Evolutionary conservation across 2,888 invertebrate genomes (phyloP).

Genomic region (Dysmachus trigonus): DNA sequence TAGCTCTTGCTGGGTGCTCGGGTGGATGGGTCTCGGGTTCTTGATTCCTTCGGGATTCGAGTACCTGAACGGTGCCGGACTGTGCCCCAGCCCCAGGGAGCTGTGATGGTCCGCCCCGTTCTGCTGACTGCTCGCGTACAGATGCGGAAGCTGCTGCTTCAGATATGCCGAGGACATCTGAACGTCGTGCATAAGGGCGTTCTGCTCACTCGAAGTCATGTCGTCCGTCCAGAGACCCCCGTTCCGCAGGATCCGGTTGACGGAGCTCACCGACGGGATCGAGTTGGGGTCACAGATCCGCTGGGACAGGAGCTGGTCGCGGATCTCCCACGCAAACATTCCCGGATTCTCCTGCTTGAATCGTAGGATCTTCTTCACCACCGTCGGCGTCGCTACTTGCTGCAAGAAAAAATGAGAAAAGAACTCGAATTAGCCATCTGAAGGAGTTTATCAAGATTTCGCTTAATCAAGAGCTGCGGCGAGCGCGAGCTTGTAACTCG

Average conservation of each 20-base stretch:
- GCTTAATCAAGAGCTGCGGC: background rate
- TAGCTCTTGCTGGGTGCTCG: conserved; percentile 47
- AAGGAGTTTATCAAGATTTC: background rate
- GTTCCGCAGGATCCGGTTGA: conserved; percentile 90
- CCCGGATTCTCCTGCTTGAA: conserved; percentile 95
- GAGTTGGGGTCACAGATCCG: conserved; percentile 90
- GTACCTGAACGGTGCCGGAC: background rate
- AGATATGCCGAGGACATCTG: conserved; percentile 59
- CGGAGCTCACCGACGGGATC: conserved; percentile 93
- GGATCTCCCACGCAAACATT: conserved; percentile 97
- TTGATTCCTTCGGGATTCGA: conserved; percentile 30
- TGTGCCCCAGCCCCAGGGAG: background rate
- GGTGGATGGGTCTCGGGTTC: conserved; percentile 44
- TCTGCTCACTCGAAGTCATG: conserved; percentile 63
- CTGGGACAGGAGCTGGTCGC: conserved; percentile 87
- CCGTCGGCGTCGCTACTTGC: conserved; percentile 97
- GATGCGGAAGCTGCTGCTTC: conserved; percentile 58
- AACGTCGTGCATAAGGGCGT: conserved; percentile 55
- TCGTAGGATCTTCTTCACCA: conserved; percentile 92
- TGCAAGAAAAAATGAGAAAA: conserved; percentile 59
- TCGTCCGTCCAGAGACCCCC: conserved; percentile 84
- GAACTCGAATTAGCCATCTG: background rate
- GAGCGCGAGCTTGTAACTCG: background rate
- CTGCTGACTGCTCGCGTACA: conserved; percentile 46
- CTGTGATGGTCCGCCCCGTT: background rate